Base-by-base conservation (phyloP, 2,797 vertebrate species). In the Anas acuta region DNA sequence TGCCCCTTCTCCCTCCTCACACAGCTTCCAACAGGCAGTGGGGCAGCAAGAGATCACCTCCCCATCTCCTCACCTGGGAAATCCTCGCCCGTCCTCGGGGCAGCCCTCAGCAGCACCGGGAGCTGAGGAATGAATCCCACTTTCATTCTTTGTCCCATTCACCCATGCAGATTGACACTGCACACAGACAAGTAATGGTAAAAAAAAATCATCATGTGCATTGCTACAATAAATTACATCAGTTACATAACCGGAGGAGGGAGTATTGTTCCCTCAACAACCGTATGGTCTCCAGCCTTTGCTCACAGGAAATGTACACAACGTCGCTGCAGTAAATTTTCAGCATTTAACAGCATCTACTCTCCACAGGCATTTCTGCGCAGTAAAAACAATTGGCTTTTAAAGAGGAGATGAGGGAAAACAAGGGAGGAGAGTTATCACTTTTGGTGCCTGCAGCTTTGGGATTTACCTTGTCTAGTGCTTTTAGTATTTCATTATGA, bases 301-400 rank as follows among this genome's bases (percentile, higher is more conserved):
- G 74, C 84, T 94, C 76, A 67, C 75, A 81, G 71, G 91, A 94
- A 87, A 85, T 22, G 85, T 70, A 71, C 76, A 78, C 90, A 69
- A 83, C 93, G 93, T 93, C 89, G 81, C 80, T 35, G 80, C 69
- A 85, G 41, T 96, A 95, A 93, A 94, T 96, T 91, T 64, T 78
- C 79, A 64, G 61, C 51, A 5, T 87, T 91, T 85, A 94, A 93
- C 69, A 83, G 39, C 65, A 74, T 73, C 91, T 92, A 30, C 47
- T 90, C 76, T 83, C 79, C 84, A 81, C 86, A 89, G 89, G 84
- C 15, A 0, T 92, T 73, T 90, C 74, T 58, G 61, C 23, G 69
- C 75, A 65, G 56, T 90, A 87, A 95, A 91, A 93, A 58, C 84
- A 93, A 94, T 82, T 94, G 94, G 57, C 65, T 92, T 69, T 89